Percentiles rank a stretch among this genome's conserved stretches.
Conservation (phyloP, 2,797 vertebrate genomes). For the Rhynchotus rufescens region DNA sequence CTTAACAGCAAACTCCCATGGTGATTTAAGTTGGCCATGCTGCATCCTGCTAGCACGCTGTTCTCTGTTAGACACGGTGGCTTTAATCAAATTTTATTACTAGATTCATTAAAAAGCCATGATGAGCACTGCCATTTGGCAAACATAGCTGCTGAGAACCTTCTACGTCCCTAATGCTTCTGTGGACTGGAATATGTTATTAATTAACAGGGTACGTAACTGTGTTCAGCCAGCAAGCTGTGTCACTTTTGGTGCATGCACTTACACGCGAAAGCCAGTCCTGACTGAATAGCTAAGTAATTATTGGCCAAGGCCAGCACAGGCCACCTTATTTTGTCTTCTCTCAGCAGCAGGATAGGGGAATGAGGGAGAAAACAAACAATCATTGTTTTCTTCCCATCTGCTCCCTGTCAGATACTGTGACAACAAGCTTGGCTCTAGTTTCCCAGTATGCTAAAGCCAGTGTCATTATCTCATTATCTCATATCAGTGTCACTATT, state of each 20-base stretch:
- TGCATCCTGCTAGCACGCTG: neutral
- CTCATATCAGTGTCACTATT: neutral
- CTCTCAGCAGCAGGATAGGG: neutral
- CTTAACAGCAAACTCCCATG: neutral
- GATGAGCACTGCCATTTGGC: neutral
- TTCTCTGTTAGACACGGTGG: neutral
- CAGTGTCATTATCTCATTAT: neutral
- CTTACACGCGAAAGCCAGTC: neutral
- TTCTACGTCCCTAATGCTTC: neutral
- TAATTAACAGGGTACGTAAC: neutral
- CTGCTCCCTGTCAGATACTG: neutral
- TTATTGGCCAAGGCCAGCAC: neutral
- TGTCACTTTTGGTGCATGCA: neutral
- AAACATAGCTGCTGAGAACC: neutral
- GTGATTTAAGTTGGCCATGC: neutral
- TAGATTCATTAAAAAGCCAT: neutral
- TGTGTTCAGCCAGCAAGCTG: neutral
- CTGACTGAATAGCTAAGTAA: neutral
- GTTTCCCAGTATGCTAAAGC: too few species aligned
- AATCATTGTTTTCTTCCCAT: neutral
- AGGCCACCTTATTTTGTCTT: neutral
- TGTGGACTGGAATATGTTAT: fast-evolving
- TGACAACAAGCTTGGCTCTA: neutral
- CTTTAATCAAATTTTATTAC: neutral
- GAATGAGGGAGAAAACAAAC: neutral